Base-by-base conservation (phyloP, 2,113 vertebrate genomes). In the Tyto alba region DNA sequence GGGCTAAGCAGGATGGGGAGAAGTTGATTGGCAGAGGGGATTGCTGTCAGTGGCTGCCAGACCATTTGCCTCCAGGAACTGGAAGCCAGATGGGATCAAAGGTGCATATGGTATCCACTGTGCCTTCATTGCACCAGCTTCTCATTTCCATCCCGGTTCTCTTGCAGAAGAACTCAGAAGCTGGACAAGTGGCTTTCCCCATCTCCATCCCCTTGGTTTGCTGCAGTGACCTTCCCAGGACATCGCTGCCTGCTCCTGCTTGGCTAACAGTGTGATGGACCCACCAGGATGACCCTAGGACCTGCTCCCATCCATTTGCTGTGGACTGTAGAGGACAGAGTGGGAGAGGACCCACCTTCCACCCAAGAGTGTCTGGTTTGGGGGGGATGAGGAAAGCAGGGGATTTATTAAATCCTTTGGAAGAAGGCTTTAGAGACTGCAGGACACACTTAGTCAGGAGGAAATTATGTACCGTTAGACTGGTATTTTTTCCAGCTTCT, bases 261-360 rank as follows among this genome's bases (percentile, higher is more conserved):
- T 76, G 67, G 32, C 27, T 79, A 72, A 22, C 2, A 13, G 50
- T 4, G 5, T 34, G 50, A 22, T 1, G 4, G n/a, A n/a, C 1
- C 64, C 34, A 45, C 26, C 34, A 22, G 16, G 34, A 32, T 36
- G 48, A 15, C 7, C 26, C 32, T 67, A 55, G 27, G 50, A 73
- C 4, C 30, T 73, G 40, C 6, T 85, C 50, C 47, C 27, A 40
- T 18, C 69, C 40, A 5, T 66, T 81, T 48, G 9, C 36, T 41
- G 27, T 19, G 34, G 77, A 18, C 23, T 47, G 20, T 11, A 12
- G n/a, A 90, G 52, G n/a, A 66, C 2, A 9, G 0, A 0, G 9
- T 2, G 7, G 32, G n/a, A 12, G n/a, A 23, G 50, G 38, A 78
- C 25, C 13, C 53, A 64, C 32, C 36, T 68, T 60, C 57, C 40